Base-by-base conservation (phyloP, 2,113 vertebrate genomes). In the Myotis yumanensis region DNA sequence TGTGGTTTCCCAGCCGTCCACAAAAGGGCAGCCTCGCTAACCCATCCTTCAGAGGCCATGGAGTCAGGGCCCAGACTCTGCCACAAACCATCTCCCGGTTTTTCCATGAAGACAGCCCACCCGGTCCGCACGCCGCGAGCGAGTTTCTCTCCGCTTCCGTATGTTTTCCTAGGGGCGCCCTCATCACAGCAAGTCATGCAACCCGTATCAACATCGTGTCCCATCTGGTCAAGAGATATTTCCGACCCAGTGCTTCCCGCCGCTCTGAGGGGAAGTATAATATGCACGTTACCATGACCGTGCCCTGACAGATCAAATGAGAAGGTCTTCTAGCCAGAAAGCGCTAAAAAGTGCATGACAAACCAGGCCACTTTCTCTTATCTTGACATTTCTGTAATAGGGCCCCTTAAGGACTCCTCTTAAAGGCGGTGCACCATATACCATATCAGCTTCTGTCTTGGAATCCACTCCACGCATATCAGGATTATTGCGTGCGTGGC, bases 241-340 rank as follows among this genome's bases (percentile, higher is more conserved):
- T 97, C 95, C 96, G 93, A 95, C 69, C 94, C 96, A 97, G 18
- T 95, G 97, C 88, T 85, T 76, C 54, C 88, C 75, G 64, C 77
- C 68, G 90, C 95, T 96, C 89, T 64, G n/a, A 85, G 95, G 96
- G 96, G 32, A 93, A 84, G 87, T 73, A 77, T 59, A 48, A 72
- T 11, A 71, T 87, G n/a, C 87, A 95, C 90, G 94, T 87, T 93
- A 90, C 85, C 43, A 48, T 95, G n/a, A 83, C 88, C 73, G 35
- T 92, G 88, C n/a, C 54, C 94, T 97, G 97, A 96, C 96, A 93
- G 92, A 95, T 88, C 92, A 81, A 52, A 97, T 97, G 96, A 95
- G 68, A 85, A 37, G 93, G 66, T 71, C 94, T 23, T 75, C 94
- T 23, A 69, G 75, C 84, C 52, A 48, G 90, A 91, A 92, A 94